Percentiles rank a stretch among this genome's conserved stretches.
These are phyloP conservation scores for Mallotus villosus DNA, from an alignment of 2,797 vertebrate genomes.

Conservation along the genomic window DNA sequence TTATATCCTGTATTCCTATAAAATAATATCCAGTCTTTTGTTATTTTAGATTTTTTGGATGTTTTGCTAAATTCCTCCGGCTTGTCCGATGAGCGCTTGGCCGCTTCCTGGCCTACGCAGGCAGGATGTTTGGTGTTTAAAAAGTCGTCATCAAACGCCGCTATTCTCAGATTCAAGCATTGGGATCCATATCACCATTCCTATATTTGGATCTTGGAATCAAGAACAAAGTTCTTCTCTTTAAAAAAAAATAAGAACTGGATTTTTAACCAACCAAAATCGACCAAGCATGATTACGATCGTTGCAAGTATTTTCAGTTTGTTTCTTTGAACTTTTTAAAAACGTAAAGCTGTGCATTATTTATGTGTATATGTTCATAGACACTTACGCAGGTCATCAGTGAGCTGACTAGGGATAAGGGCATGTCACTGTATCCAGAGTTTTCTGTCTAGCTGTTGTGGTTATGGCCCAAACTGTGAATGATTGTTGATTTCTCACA, in stretches of 20 bases:
- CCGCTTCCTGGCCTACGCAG: no score
- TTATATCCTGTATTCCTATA: no score
- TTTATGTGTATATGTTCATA: no score
- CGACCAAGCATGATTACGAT: slow-evolving; percentile 49
- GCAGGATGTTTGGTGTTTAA: neutral
- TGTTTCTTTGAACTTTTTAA: neutral
- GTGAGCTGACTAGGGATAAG: no score
- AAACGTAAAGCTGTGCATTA: no score
- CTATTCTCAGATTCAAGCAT: slow-evolving; percentile 37
- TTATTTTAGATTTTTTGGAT: no score
- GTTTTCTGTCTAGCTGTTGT: no score
- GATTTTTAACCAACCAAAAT: slow-evolving; percentile 43
- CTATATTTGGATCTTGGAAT: slow-evolving; percentile 39
- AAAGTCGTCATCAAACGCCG: neutral
- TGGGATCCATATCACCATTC: slow-evolving; percentile 29
- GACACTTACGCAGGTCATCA: neutral
- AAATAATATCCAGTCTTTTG: neutral
- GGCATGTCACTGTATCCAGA: no score
- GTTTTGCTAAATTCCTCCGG: neutral
- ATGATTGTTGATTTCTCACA: no score
- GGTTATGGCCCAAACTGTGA: no score
- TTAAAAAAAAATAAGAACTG: slow-evolving; percentile 34
- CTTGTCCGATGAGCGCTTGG: neutral
- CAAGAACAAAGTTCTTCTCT: slow-evolving; percentile 6
- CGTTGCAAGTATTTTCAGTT: slow-evolving; percentile 16